Percentiles rank a stretch among this genome's conserved stretches.
These are phyloP conservation scores for Bugulina stolonifera DNA, from an alignment of 2,888 invertebrate species.

Conservation along the genomic window DNA sequence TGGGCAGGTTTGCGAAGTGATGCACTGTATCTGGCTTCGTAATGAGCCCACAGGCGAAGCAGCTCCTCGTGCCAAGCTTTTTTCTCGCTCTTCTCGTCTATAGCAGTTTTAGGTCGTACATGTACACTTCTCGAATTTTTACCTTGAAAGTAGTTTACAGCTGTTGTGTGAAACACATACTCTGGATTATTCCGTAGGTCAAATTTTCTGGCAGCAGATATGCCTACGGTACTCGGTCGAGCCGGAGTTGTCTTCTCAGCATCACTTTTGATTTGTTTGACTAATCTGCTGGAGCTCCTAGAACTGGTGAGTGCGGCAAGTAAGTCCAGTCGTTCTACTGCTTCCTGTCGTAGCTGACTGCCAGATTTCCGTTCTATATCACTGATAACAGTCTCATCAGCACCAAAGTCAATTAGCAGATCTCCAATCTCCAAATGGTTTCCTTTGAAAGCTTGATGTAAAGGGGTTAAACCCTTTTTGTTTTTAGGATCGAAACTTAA, in stretches of 20 bases:
- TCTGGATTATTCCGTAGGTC: constrained; percentile 21
- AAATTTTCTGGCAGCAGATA: background rate
- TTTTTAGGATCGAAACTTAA: constrained; percentile 31
- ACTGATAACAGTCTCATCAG: background rate
- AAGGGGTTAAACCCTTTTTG: constrained; percentile 31
- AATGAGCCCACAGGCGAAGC: background rate
- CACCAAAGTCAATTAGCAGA: constrained; percentile 28
- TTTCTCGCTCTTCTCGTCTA: background rate
- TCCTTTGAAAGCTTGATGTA: constrained; percentile 30
- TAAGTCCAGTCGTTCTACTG: background rate
- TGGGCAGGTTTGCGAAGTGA: background rate
- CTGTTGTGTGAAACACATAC: constrained; percentile 9
- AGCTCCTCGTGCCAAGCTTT: background rate
- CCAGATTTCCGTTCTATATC: background rate
- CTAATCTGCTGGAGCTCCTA: background rate
- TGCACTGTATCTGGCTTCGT: background rate
- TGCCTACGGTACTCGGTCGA: background rate
- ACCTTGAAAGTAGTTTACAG: background rate
- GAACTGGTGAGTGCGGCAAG: background rate
- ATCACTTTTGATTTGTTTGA: background rate
- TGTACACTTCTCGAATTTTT: background rate
- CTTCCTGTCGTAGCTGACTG: background rate
- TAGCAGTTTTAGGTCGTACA: background rate
- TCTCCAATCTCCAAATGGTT: constrained; percentile 27
- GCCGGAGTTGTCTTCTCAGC: background rate